These are phyloP conservation scores for Tolypeutes matacus DNA, from an alignment of 2,797 vertebrate species.

Conservation along the genomic window DNA sequence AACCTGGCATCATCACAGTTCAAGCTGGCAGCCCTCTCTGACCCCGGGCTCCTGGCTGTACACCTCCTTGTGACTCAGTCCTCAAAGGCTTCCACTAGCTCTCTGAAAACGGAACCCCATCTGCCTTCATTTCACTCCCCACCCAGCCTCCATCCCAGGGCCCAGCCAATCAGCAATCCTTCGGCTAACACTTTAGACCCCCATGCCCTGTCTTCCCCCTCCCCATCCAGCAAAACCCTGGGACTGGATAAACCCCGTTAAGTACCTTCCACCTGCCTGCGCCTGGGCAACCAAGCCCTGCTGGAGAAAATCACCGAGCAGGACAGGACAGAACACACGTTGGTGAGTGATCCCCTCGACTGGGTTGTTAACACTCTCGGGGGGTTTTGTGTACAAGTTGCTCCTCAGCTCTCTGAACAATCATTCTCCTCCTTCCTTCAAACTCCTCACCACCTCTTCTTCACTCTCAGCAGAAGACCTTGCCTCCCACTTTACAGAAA, in stretches of 20 bases:
- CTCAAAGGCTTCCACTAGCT: not conserved
- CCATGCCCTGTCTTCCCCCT: not conserved
- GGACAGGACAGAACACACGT: not conserved
- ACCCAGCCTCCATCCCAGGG: no score
- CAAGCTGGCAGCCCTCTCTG: not conserved
- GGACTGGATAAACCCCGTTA: not conserved
- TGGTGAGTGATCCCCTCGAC: not conserved
- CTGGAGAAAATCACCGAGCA: not conserved
- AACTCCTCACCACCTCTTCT: constrained; percentile 69
- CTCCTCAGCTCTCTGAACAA: constrained; percentile 39
- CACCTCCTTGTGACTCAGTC: not conserved
- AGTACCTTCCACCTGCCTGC: not conserved
- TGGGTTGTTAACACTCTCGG: not conserved
- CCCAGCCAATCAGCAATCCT: not conserved
- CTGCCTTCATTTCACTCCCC: not conserved
- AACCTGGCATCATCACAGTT: not conserved
- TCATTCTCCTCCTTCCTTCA: constrained; percentile 56
- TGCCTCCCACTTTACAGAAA: constrained; percentile 79
- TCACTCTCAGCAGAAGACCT: constrained; percentile 74
- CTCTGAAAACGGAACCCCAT: not conserved
- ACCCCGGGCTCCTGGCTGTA: not conserved
- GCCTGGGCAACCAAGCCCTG: not conserved
- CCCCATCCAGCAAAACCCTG: not conserved
- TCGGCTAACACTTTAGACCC: not conserved
- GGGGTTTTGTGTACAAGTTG: constrained; percentile 39